These are phyloP conservation scores for Mechanitis mazaeus DNA, from an alignment of 2,888 invertebrate species.

Conservation along the genomic window DNA sequence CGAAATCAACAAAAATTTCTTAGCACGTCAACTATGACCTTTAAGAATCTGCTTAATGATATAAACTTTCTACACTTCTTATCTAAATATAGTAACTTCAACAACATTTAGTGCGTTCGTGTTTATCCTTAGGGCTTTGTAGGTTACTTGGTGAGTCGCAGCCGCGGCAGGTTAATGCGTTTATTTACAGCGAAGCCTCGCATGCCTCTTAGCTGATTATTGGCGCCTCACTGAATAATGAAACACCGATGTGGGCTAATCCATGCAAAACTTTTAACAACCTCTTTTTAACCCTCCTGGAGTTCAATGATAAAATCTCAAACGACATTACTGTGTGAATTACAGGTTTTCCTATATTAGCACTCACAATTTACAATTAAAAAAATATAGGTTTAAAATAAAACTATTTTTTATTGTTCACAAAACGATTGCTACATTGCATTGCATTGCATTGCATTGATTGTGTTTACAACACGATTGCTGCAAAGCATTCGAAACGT, in stretches of 20 bases:
- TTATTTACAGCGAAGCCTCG: slow-evolving; percentile 47
- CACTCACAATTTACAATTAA: no score
- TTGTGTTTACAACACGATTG: no score
- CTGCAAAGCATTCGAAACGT: no score
- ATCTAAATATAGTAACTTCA: slow-evolving; percentile 35
- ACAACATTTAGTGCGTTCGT: slow-evolving; percentile 35
- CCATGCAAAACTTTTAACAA: slow-evolving; percentile 47
- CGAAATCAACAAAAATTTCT: no score
- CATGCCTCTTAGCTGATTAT: slow-evolving; percentile 53
- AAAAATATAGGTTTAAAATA: slow-evolving; percentile 25
- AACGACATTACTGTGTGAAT: slow-evolving; percentile 25
- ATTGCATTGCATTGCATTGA: no score
- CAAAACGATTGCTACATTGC: no score
- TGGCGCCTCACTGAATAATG: slow-evolving; percentile 63
- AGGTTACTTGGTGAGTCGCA: slow-evolving; percentile 53
- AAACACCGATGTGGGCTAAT: slow-evolving; percentile 58
- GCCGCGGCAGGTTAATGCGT: slow-evolving; percentile 42
- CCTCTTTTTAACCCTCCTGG: slow-evolving; percentile 26
- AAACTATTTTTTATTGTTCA: no score
- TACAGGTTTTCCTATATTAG: slow-evolving; percentile 21
- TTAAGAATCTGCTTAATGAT: no score
- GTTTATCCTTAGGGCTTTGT: slow-evolving; percentile 47
- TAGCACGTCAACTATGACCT: no score
- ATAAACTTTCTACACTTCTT: no score
- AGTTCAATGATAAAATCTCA: slow-evolving; percentile 31